Evolutionary conservation across 2,888 invertebrate species (phyloP), one percentile per base, ranked within the genome.

Genomic region (Furcula furcula): DNA sequence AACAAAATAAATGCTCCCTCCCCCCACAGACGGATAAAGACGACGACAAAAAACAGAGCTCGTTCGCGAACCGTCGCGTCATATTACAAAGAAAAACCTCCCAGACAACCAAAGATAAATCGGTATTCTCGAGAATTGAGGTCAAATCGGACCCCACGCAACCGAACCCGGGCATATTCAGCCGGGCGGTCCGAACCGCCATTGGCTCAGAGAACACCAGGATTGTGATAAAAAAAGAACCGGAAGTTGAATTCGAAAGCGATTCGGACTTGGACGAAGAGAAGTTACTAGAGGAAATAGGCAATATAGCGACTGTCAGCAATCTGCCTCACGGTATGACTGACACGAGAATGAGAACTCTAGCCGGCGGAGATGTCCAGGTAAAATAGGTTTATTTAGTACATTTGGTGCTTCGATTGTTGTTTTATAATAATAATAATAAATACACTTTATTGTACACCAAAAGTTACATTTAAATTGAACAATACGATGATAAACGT

Each of bases 301-400:
- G 73, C 0, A 43, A 35, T 3, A 36, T 59, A 0, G 87, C 85
- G 0, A 11, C 42, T 0, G 86, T 89, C 0, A 36, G 31, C 3
- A 84, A 88, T 32, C 41, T 89, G 23, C 89, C 89, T 0, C 83
- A 75, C 43, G 89, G 87, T 0, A 89, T 89, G 71, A 89, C 89
- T 0, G 82, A 84, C 31, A 81, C 87, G 0, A 45, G 89, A 6
- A 44, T 89, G 36, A 69, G 69, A 29, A 83, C 88, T 0, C 44
- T 89, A 19, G 89, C 89, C 0, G 89, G 88, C 4, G 55, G 29
- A 29, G 75, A 81, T 34, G 78, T 84, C 21, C 89, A 89, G 89
- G 89, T 89, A 89, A 85, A 32, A 39, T 34, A 36, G 52, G 31
- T 37, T 32, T 33, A 31, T 31, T 39, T 31, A 41, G 32, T 29